Base-by-base conservation (phyloP, 2,797 vertebrate species). In the Dipus sagitta region DNA sequence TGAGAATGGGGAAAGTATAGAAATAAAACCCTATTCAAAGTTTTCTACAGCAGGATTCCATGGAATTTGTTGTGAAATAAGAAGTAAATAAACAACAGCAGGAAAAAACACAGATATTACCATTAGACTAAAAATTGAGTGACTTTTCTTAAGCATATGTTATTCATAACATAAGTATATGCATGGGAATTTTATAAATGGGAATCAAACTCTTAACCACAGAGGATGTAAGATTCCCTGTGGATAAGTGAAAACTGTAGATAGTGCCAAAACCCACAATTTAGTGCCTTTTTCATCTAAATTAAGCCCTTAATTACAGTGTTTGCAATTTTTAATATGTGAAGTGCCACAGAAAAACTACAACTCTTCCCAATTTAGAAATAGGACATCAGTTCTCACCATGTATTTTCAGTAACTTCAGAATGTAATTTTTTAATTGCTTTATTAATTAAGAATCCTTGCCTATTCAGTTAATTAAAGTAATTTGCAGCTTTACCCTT, bases 21-120 rank as follows among this genome's bases (percentile, higher is more conserved):
- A 90, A 90, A 86, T 77, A 42, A 79, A 89, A 72, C 68, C 54
- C 38, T 96, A 8, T 38, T 52, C 70, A 93, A 90, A 93, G 88
- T 86, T 83, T 83, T 83, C 38, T 93, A 92, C 54, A 92, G 32
- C 38, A 93, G n/a, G 34, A 28, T 88, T 93, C 79, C 38, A 60
- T 86, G 64, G 95, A 83, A 79, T 62, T 72, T 6, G 38, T 91
- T 93, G 38, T 81, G 42, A 90, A 88, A 79, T 79, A 79, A 86
- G 72, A 47, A 77, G 21, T 92, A 86, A 87, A n/a, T 71, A 75
- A 79, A 28, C 32, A 14, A 20, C 23, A 34, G 75, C 6, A 67
- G 30, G 12, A 18, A 67, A 32, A 87, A 52, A 38, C 60, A 14
- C 42, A 87, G 76, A 95, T 14, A 47, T 93, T 88, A 92, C 28